Percentiles rank a stretch among this genome's conserved stretches.
Conservation (phyloP, 2,113 vertebrate species). For the Jacana jacana region DNA sequence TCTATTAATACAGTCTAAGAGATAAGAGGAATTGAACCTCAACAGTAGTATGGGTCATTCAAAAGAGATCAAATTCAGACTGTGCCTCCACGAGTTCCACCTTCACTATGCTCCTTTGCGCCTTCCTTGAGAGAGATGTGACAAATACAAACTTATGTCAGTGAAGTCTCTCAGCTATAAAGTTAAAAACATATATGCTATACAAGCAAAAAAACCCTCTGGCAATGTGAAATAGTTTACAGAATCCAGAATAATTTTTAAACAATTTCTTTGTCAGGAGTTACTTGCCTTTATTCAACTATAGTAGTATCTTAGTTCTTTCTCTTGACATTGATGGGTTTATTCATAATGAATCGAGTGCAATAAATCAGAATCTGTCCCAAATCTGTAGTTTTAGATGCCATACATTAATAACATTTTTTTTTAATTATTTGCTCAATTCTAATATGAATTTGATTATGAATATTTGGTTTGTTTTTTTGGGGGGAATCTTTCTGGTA, state of each 20-base stretch:
- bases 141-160: not conserved
- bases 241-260: not conserved
- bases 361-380: not conserved
- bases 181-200: not conserved
- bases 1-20: not conserved
- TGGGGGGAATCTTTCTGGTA: rapidly evolving
- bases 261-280: not conserved
- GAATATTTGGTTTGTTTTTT: not conserved
- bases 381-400: not conserved
- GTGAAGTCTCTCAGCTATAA: not conserved
- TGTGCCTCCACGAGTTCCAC: not conserved
- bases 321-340: not conserved
- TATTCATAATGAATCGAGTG: not conserved
- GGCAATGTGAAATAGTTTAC: not conserved
- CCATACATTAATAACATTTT: not conserved
- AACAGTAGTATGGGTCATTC: not conserved
- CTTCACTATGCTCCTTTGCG: not conserved
- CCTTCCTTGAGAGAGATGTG: not conserved
- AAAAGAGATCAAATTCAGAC: not conserved
- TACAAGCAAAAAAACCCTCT: not conserved
- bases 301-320: not conserved
- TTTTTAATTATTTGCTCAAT: not conserved
- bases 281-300: not conserved
- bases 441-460: not conserved
- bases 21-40: not conserved